Percentiles rank a stretch among this genome's conserved stretches.
These are phyloP conservation scores for Abramis brama DNA, from an alignment of 2,113 vertebrate genomes.

Conservation along the genomic window DNA sequence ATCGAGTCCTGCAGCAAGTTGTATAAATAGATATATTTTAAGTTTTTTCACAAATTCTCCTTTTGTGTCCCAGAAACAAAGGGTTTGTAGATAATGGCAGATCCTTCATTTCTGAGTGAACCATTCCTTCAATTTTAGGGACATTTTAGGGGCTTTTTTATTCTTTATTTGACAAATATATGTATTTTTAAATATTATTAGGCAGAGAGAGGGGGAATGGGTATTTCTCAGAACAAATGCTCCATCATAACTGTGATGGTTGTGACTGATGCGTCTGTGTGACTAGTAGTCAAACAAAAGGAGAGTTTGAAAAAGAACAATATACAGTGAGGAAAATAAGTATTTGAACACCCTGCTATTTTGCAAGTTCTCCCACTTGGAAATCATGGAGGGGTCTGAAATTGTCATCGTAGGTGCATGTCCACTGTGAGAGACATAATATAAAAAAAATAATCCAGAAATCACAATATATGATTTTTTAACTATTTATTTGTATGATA, in stretches of 20 bases:
- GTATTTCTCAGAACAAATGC: background rate
- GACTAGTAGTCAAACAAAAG: no score
- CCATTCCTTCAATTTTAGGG: background rate
- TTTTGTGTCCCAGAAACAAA: background rate
- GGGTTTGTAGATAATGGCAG: background rate
- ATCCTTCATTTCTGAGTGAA: background rate
- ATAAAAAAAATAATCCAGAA: no score
- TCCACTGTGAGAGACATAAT: no score
- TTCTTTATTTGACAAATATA: background rate
- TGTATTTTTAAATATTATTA: background rate
- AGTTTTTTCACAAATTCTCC: background rate
- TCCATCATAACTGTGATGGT: background rate
- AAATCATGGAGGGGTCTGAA: no score
- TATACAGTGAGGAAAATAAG: no score
- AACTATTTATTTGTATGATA: no score
- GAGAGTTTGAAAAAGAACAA: no score
- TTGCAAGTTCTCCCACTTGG: no score
- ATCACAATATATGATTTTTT: no score
- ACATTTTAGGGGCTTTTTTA: background rate
- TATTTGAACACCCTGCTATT: no score
- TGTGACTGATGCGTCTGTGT: background rate
- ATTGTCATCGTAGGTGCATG: no score
- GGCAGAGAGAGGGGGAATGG: background rate
- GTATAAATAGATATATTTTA: background rate
- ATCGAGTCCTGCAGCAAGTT: no score